Percentiles rank a stretch among this genome's conserved stretches.
Evolutionary conservation across 2,113 vertebrate genomes (phyloP).

Genomic region (Neodon shergylaensis): DNA sequence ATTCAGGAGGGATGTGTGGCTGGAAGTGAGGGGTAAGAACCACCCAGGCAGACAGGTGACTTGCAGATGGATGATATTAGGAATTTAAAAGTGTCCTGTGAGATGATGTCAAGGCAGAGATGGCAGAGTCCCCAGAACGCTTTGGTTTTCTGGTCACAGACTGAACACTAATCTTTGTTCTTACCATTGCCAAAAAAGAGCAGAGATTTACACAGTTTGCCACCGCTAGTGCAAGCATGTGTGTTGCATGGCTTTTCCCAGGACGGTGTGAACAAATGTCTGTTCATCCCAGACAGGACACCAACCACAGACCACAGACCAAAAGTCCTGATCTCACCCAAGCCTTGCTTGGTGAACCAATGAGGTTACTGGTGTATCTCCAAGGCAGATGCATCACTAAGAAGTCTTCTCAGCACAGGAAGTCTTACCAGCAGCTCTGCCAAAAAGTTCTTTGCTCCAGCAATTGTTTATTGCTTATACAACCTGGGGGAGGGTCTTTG

Average conservation of each 20-base stretch:
- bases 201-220: neutral
- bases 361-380: neutral
- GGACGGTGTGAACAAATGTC: neutral
- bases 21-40: neutral
- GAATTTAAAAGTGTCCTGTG: neutral
- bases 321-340: neutral
- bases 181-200: neutral
- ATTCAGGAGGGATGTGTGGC: neutral
- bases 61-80: neutral
- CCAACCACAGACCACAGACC: neutral
- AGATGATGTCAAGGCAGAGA: neutral
- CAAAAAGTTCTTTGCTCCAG: neutral
- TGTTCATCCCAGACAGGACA: neutral
- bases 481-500: too few species aligned
- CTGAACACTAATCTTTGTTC: neutral
- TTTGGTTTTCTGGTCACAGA: neutral
- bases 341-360: neutral
- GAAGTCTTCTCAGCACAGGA: neutral
- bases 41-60: neutral
- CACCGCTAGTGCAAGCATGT: neutral
- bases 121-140: neutral
- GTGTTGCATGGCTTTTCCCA: neutral
- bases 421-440: neutral
- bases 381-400: neutral
- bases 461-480: neutral